Percentiles rank a stretch among this genome's conserved stretches.
Evolutionary conservation across 2,113 vertebrate species (phyloP).

Genomic region (Phycodurus eques): DNA sequence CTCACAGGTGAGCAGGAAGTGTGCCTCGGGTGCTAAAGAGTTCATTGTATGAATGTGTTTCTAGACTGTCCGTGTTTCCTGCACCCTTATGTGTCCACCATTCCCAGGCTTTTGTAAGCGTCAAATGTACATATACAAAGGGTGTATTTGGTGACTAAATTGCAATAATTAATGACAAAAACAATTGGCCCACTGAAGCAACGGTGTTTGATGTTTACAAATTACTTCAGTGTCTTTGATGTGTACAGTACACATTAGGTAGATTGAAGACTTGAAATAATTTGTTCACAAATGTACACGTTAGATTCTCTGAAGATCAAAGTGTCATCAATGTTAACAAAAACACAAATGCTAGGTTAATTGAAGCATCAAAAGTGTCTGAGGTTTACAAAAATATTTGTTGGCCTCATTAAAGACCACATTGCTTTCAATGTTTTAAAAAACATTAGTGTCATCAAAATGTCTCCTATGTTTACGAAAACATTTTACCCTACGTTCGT

Average conservation of each 20-base stretch:
- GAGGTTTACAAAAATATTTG: too few species aligned
- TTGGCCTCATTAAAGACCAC: too few species aligned
- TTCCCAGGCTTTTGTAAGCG: too few species aligned
- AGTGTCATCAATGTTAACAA: background rate
- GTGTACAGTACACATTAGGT: background rate
- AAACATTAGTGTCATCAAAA: background rate
- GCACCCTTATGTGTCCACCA: too few species aligned
- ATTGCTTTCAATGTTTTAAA: background rate
- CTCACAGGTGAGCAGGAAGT: constrained; percentile 68
- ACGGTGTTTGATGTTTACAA: background rate
- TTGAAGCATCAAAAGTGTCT: too few species aligned
- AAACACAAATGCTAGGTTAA: background rate
- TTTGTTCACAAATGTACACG: background rate
- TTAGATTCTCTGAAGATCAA: background rate
- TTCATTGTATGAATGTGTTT: background rate
- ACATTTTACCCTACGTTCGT: too few species aligned
- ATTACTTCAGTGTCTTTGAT: background rate
- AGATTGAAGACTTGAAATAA: background rate
- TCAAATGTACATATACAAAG: too few species aligned
- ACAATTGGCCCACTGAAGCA: too few species aligned
- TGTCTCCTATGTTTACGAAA: background rate
- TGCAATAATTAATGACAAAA: too few species aligned
- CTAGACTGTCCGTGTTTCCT: background rate
- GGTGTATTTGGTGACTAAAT: too few species aligned
- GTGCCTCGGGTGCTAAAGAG: too few species aligned